These are phyloP conservation scores for Tylochromis polylepis DNA, from an alignment of 2,113 vertebrate genomes.

Conservation along the genomic window DNA sequence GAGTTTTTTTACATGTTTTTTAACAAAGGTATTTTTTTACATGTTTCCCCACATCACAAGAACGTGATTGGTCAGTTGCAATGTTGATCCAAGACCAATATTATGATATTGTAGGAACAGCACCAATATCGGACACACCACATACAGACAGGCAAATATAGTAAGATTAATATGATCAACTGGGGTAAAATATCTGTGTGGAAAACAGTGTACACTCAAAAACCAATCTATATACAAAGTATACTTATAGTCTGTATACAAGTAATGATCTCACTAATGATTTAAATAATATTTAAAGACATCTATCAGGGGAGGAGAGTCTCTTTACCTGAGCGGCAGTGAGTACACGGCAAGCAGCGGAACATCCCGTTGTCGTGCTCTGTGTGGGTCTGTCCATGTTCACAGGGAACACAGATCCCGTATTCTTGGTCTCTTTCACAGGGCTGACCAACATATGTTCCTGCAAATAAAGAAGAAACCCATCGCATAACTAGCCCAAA, in stretches of 20 bases:
- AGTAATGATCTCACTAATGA: neutral
- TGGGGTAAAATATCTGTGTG: neutral
- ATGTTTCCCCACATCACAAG: too few relatives aligned
- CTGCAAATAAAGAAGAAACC: conserved; percentile 32
- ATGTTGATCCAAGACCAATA: too few relatives aligned
- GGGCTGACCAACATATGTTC: conserved; percentile 64
- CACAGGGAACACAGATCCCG: conserved; percentile 62
- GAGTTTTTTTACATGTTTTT: too few relatives aligned
- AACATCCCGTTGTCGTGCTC: conserved; percentile 77
- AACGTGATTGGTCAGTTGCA: too few relatives aligned
- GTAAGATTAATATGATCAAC: too few relatives aligned
- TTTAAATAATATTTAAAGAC: neutral
- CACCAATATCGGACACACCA: too few relatives aligned
- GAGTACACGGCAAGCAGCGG: conserved; percentile 72
- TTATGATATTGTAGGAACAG: too few relatives aligned
- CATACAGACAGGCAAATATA: too few relatives aligned
- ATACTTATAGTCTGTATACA: neutral
- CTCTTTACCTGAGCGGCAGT: conserved; percentile 69
- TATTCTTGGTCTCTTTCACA: conserved; percentile 56
- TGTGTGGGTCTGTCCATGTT: conserved; percentile 68
- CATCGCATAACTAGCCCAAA: neutral
- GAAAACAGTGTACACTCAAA: neutral
- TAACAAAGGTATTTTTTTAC: too few relatives aligned
- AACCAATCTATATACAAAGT: neutral
- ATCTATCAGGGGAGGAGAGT: neutral